Conservation (phyloP, 2,797 vertebrate genomes). For the Oreochromis mossambicus region DNA sequence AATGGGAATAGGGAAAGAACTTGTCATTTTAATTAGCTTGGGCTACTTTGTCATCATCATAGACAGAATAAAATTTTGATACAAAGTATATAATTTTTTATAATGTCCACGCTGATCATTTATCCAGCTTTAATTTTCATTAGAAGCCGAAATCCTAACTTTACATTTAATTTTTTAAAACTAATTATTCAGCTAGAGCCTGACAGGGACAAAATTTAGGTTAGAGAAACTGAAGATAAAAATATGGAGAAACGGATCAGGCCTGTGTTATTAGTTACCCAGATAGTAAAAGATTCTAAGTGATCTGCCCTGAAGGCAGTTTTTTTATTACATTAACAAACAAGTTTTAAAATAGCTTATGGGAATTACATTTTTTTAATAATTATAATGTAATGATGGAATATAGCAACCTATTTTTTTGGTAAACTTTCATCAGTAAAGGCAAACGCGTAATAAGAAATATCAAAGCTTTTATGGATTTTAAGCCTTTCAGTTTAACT, state of each 20-base stretch:
- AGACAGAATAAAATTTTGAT: not conserved
- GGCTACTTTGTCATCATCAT: not conserved
- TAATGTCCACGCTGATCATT: not conserved
- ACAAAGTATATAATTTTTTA: not conserved
- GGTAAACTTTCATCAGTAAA: not conserved
- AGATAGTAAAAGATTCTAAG: not conserved
- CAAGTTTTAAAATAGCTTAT: not conserved
- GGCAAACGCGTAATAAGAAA: not conserved
- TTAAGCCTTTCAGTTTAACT: not conserved
- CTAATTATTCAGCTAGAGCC: not conserved
- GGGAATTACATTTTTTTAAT: rapidly evolving
- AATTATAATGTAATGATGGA: not conserved
- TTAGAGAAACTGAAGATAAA: not conserved
- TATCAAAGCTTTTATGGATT: not conserved
- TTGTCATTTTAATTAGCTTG: not conserved
- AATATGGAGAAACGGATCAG: not conserved
- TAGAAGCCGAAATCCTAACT: not conserved
- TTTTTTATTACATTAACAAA: not conserved
- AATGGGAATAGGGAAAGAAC: not conserved
- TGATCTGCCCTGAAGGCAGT: not conserved
- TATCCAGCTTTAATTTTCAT: not conserved
- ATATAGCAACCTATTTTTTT: not conserved
- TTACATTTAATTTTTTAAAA: rapidly evolving
- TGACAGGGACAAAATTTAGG: not conserved
- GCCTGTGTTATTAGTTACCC: not conserved